Percentiles rank a stretch among this genome's conserved stretches.
Conservation (phyloP, 2,888 invertebrate genomes). For the Scrobipalpa atriplicella region DNA sequence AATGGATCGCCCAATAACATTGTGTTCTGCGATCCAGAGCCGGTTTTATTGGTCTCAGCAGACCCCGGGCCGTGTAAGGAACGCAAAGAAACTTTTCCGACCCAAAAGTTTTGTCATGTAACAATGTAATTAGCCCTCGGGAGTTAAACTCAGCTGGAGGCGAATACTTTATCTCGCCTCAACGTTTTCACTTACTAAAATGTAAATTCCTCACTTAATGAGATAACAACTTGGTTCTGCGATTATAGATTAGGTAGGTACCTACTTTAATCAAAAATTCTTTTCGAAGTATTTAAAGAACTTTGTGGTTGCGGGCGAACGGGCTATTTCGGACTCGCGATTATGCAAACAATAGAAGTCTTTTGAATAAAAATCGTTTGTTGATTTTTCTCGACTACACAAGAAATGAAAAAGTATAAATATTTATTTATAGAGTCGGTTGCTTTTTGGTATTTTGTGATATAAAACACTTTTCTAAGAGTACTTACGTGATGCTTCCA, state of each 20-base stretch:
- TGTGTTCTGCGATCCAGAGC: constrained; percentile 64
- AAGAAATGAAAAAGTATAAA: no score
- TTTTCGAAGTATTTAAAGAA: constrained; percentile 18
- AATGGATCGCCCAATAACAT: constrained; percentile 54
- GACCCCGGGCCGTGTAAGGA: constrained; percentile 63
- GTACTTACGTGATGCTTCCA: no score
- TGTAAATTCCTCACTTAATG: constrained; percentile 57
- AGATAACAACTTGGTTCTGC: constrained; percentile 44
- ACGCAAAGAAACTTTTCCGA: constrained; percentile 73
- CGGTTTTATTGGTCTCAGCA: constrained; percentile 68
- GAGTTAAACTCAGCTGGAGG: constrained; percentile 59
- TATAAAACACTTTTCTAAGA: no score
- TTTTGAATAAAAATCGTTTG: background rate
- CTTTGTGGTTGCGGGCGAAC: background rate
- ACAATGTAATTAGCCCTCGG: constrained; percentile 78
- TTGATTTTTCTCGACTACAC: background rate
- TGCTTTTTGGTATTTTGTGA: no score
- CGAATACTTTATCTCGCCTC: constrained; percentile 75
- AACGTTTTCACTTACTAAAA: constrained; percentile 66
- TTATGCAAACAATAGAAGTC: constrained; percentile 18
- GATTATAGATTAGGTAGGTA: constrained; percentile 20
- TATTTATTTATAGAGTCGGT: no score
- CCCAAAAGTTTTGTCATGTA: constrained; percentile 78
- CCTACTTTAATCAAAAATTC: constrained; percentile 26
- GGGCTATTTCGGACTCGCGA: background rate